A percentile compares a stretch with the other conserved stretches of the same genome.
These are phyloP conservation scores for Sander vitreus DNA, from an alignment of 2,113 vertebrate genomes.

Conservation along the genomic window DNA sequence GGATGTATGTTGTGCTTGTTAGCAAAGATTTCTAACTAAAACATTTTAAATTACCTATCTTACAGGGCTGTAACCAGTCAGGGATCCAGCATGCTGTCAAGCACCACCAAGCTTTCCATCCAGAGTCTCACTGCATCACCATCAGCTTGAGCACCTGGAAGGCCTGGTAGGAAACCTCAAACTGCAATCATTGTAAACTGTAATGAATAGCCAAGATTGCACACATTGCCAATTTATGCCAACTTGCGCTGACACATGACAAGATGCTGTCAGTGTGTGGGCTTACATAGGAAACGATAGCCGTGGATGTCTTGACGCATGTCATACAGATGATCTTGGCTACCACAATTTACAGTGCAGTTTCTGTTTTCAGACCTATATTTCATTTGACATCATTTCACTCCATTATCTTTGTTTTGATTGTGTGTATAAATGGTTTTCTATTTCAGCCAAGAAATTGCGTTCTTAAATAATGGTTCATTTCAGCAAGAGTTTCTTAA, in stretches of 20 bases:
- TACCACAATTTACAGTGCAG: neutral
- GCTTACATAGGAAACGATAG: constrained; percentile 16
- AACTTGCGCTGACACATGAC: neutral
- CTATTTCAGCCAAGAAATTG: neutral
- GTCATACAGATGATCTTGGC: neutral
- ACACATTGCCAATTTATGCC: neutral
- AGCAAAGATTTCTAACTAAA: neutral
- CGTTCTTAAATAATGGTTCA: neutral
- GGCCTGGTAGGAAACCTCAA: constrained; percentile 89
- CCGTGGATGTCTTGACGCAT: neutral
- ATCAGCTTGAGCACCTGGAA: constrained; percentile 94
- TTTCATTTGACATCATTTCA: neutral
- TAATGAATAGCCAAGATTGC: constrained; percentile 9
- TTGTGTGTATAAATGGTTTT: neutral
- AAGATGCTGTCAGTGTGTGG: neutral
- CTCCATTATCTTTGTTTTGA: neutral
- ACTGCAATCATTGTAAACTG: constrained; percentile 15
- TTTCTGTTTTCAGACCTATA: neutral
- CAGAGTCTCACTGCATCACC: constrained; percentile 92
- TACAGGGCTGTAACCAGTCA: constrained; percentile 92
- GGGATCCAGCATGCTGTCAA: constrained; percentile 92
- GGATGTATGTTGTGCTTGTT: neutral
- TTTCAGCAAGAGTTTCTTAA: constrained; percentile 8
- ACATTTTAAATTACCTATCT: constrained; percentile 1
- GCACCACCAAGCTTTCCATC: constrained; percentile 87